Evolutionary conservation across 2,113 vertebrate species (phyloP).

Genomic region (Nettapus auritus): DNA sequence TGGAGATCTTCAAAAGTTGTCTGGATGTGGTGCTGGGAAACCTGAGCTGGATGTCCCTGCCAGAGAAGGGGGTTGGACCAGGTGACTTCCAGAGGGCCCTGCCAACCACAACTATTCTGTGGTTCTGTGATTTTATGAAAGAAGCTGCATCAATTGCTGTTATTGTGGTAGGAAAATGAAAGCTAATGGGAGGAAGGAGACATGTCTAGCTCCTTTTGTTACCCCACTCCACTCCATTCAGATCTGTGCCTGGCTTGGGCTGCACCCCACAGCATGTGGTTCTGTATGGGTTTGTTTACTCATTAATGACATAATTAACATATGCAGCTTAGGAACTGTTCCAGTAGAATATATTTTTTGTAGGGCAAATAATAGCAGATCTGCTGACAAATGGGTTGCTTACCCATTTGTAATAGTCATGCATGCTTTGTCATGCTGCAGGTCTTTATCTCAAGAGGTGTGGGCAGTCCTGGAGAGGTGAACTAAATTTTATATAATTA

Average conservation of each 20-base stretch:
- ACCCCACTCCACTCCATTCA: neutral
- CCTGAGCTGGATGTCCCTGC: neutral
- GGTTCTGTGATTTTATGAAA: neutral
- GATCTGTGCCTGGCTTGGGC: neutral
- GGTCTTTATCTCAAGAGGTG: conserved; percentile 1
- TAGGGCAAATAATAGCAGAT: neutral
- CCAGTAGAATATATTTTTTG: neutral
- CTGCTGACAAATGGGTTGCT: neutral
- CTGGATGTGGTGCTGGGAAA: neutral
- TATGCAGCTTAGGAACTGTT: neutral
- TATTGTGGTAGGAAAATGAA: neutral
- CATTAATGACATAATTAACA: neutral
- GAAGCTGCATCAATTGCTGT: neutral
- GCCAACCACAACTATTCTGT: neutral
- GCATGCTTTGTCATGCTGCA: neutral
- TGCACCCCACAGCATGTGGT: neutral
- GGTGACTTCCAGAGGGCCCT: too few species aligned
- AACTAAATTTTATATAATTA: neutral
- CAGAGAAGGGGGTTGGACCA: too few species aligned
- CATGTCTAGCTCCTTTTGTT: neutral
- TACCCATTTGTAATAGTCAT: neutral
- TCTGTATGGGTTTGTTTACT: neutral
- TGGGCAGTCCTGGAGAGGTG: neutral
- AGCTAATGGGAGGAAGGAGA: neutral
- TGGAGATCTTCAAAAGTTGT: neutral